Evolutionary conservation across 2,113 vertebrate species (phyloP).

Genomic region (Aplodontia rufa): DNA sequence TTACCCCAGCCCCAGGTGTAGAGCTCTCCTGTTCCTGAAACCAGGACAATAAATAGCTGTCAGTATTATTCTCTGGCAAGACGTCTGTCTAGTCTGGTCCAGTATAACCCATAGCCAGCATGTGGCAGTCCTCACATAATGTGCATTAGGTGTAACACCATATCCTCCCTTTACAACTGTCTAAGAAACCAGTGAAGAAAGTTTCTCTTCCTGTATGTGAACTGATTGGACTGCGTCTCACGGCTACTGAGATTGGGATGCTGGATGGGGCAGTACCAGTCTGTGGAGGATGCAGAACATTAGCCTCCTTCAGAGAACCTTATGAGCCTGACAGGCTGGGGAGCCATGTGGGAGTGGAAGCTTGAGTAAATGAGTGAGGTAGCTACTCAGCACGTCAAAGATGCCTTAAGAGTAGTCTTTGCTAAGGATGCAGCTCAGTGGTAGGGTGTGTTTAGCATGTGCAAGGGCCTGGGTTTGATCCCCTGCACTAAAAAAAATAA

Average conservation of each 20-base stretch:
- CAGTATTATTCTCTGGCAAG: neutral
- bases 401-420: neutral
- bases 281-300: neutral
- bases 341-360: accelerated
- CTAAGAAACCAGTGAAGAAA: neutral
- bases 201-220: neutral
- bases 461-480: neutral
- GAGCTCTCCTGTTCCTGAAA: conserved; percentile 90
- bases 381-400: neutral
- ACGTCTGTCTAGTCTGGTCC: too few relatives aligned
- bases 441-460: neutral
- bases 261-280: neutral
- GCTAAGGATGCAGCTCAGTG: neutral
- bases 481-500: too few relatives aligned
- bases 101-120: neutral
- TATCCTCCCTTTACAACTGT: neutral
- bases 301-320: neutral
- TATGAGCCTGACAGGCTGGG: neutral
- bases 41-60: neutral
- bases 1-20: conserved; percentile 99
- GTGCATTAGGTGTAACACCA: neutral
- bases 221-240: accelerated
- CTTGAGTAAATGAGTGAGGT: neutral
- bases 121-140: accelerated
- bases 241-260: neutral